Evolutionary conservation across 2,888 invertebrate species (phyloP), one percentile per base, ranked within the genome.

Genomic region (Agriopis marginaria): DNA sequence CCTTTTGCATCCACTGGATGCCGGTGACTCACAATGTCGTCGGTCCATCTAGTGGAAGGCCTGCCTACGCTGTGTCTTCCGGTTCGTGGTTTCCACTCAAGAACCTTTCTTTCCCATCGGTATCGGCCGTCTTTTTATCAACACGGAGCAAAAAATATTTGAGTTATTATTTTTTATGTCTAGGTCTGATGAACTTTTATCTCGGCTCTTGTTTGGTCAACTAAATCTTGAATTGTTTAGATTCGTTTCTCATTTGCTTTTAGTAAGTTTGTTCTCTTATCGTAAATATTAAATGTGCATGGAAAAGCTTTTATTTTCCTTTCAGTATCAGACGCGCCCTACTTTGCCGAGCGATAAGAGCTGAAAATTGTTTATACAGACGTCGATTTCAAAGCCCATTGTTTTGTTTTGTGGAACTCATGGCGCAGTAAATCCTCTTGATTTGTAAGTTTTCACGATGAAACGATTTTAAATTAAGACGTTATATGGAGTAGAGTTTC

Each of bases 331-430:
- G 66, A 54, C 69, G 66, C 62, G 73, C 50, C 69, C 75, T 72
- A 75, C 72, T 74, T 75, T 62, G 68, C 12, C 53, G 47, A 9
- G 58, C 72, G 75, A 75, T 75, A 75, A 68, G 64, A 53, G 55
- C 62, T 70, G 53, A 61, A 65, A 68, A 74, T 71, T 72, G 72
- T 74, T 69, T 74, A 73, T 68, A 67, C 68, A 72, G 23, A 40
- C 40, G 14, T 17, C 65, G 54, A 17, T 54, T 32, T 53, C 53
- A 53, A 53, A n/a, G 44, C 55, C 54, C 54, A 66, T 67, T 67
- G 67, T 67, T 67, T 67, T 67, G 67, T 63, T 50, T 67, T 47
- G 51, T 58, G 58, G 12, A 10, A 47, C 51, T 49, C 58, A 44
- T 60, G 45, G 45, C 53, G 66, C 60, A 60, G 60, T 66, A 66